Base-by-base conservation (phyloP, 2,797 vertebrate genomes). In the Semaprochilodus insignis region DNA sequence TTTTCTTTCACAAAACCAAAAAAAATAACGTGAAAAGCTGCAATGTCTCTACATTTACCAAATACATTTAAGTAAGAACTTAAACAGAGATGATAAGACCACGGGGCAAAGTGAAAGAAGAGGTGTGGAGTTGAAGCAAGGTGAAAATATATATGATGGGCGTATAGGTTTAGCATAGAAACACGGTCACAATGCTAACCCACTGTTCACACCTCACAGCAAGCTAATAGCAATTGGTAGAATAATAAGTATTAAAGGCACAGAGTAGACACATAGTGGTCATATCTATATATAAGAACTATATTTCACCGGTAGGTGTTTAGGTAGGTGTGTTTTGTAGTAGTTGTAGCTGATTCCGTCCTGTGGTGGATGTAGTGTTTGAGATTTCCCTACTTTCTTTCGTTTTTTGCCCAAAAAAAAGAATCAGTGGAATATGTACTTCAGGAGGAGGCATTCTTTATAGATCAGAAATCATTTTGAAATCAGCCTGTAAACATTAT, bases 31-130 rank as follows among this genome's bases (percentile, higher is more conserved):
- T 92, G 74, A 93, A 92, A 88, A 89, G 90, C 94, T 94, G 93
- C 94, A 95, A 94, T 87, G 88, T 92, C 87, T 88, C 83, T 87
- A 91, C 74, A n/a, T 87, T 92, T 92, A 95, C 94, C 94, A 95
- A 95, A 95, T 91, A 89, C 73, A 76, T 19, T 91, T 83, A 82
- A 88, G 90, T 67, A 86, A 87, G 89, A 77, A 90, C 62, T 6
- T 40, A 14, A 44, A 75, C 8, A 36, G 74, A 89, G 90, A 77
- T 85, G 88, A 90, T 63, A 48, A 13, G 44, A 70, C 89, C 85
- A 86, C 87, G 80, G 71, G 80, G 54, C 70, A 48, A 19, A 66
- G 60, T 0, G n/a, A 62, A 62, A 62, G 15, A 44, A 57, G 77
- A 21, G 66, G 48, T 73, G 71, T 62, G 34, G 34, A 36, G 78